phyloP scores from a whole-genome alignment of 2,888 invertebrate genomes.

The Nomada fabriciana region DNA sequence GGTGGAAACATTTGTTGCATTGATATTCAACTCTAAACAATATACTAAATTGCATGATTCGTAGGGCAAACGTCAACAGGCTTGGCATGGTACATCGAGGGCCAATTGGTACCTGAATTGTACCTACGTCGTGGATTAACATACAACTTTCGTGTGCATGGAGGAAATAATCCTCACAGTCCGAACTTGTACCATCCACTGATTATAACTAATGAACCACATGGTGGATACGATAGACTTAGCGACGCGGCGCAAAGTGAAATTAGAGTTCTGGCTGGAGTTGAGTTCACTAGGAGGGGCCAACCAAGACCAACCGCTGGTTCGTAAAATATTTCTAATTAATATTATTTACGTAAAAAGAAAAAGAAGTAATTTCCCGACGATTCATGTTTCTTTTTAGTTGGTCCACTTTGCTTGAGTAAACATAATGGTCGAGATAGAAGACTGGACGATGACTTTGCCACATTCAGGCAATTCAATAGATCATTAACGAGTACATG shows the following conservation, averaged over 20 bases:
- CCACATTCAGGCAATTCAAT: constrained; percentile 93
- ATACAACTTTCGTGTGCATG: constrained; percentile 92
- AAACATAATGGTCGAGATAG: constrained; percentile 89
- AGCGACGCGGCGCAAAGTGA: constrained; percentile 89
- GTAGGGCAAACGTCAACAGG: constrained; percentile 89
- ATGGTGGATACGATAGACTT: constrained; percentile 92
- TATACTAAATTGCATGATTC: constrained; percentile 7
- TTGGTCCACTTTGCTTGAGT: constrained; percentile 92
- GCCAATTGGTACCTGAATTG: constrained; percentile 93
- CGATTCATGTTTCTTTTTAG: constrained; percentile 81
- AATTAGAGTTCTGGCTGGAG: constrained; percentile 91
- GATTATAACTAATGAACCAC: constrained; percentile 93
- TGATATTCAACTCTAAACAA: not conserved
- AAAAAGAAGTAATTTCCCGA: not conserved
- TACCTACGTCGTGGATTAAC: constrained; percentile 93
- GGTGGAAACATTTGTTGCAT: not conserved
- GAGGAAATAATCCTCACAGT: constrained; percentile 95
- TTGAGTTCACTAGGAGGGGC: constrained; percentile 92
- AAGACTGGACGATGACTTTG: constrained; percentile 91
- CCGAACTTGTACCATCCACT: constrained; percentile 95
- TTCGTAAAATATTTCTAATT: constrained; percentile 10
- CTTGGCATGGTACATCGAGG: constrained; percentile 97
- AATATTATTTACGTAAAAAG: not conserved
- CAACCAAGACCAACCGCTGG: constrained; percentile 92
- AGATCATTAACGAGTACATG: constrained; percentile 90